These are phyloP conservation scores for Paramuricea clavata DNA, from an alignment of 92 coral and sea anemone species.

Conservation along the genomic window DNA sequence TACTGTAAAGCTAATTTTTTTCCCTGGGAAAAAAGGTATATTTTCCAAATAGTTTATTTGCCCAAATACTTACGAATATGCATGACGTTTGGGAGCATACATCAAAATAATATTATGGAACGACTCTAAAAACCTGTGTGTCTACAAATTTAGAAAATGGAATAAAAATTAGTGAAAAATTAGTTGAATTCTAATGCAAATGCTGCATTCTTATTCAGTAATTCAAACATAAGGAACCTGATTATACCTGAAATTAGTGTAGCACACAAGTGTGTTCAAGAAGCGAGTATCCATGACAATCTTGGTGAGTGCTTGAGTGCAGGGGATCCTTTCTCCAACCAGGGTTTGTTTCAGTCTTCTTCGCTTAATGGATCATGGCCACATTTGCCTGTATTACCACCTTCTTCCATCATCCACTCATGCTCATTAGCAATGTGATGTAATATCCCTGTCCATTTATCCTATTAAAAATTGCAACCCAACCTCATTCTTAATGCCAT, in stretches of 20 bases:
- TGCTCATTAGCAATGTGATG: constrained; percentile 35
- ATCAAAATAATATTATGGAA: constrained; percentile 8
- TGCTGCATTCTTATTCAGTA: not conserved
- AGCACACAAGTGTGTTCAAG: not conserved
- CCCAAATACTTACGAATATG: not conserved
- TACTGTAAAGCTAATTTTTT: too few relatives aligned
- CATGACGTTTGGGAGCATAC: constrained; percentile 15
- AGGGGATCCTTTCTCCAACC: constrained; percentile 17
- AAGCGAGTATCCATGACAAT: constrained; percentile 30
- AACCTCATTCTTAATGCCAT: not conserved
- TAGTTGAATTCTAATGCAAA: not conserved
- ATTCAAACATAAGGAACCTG: not conserved
- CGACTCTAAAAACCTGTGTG: constrained; percentile 11
- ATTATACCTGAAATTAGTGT: constrained; percentile 28
- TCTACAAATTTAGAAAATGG: not conserved
- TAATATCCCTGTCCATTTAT: constrained; percentile 2
- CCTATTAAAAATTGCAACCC: not conserved
- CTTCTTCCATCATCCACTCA: constrained; percentile 25
- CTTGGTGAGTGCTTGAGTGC: constrained; percentile 34
- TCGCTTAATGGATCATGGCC: not conserved
- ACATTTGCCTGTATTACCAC: constrained; percentile 11
- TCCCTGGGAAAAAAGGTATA: too few relatives aligned
- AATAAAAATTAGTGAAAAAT: not conserved
- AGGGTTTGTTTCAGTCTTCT: not conserved
- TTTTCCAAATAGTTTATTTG: not conserved